phyloP scores from a whole-genome alignment of 2,113 vertebrate species.

The Furnarius figulus region DNA sequence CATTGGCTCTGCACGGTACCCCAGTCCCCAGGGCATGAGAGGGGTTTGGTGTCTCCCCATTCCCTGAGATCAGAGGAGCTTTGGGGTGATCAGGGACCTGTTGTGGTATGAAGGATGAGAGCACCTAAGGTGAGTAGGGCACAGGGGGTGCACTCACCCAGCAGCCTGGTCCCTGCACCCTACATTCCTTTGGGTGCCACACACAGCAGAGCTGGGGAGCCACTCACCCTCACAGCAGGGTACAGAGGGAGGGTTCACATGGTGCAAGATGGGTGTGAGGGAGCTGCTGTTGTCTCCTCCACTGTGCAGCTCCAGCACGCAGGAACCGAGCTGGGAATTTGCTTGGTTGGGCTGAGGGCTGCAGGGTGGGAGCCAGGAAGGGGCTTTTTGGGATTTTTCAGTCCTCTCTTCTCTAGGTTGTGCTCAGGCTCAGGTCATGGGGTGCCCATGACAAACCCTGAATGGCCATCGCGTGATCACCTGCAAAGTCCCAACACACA shows the following conservation, averaged over 20 bases:
- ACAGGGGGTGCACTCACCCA: background rate
- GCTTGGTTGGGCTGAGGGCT: fast-evolving
- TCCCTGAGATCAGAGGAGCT: background rate
- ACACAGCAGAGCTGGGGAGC: background rate
- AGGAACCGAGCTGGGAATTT: background rate
- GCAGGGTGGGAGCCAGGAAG: background rate
- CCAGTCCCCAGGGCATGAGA: fast-evolving
- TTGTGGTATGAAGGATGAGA: background rate
- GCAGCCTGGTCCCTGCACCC: background rate
- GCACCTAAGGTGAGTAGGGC: fast-evolving
- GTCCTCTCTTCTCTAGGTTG: background rate
- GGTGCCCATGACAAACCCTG: fast-evolving
- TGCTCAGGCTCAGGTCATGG: no score
- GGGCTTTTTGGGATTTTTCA: background rate
- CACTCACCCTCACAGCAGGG: fast-evolving
- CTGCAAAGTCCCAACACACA: fast-evolving
- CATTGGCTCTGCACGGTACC: fast-evolving
- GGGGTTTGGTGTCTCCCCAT: background rate
- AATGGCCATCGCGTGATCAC: fast-evolving
- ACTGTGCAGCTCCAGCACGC: fast-evolving
- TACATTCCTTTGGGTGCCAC: fast-evolving
- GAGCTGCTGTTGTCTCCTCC: fast-evolving
- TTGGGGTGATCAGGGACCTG: background rate
- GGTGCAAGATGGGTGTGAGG: fast-evolving
- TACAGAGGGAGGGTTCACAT: background rate